These are phyloP conservation scores for Acipenser oxyrinchus DNA, from an alignment of 2,797 vertebrate species.

Conservation along the genomic window DNA sequence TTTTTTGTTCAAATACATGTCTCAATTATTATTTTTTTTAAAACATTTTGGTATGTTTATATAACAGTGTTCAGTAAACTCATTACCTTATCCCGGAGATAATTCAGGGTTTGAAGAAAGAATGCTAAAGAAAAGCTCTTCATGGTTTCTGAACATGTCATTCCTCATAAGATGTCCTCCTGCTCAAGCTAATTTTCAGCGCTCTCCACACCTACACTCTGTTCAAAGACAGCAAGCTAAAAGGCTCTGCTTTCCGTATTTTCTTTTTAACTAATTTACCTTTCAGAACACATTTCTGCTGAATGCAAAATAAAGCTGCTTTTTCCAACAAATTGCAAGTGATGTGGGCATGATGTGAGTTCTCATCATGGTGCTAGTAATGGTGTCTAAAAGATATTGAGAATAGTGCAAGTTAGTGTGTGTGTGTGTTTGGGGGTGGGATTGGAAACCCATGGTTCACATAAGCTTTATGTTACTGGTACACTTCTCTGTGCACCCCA, in stretches of 20 bases:
- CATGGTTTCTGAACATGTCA: conserved; percentile 30
- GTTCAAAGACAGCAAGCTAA: conserved; percentile 11
- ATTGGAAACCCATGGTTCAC: too few relatives aligned
- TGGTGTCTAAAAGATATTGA: too few relatives aligned
- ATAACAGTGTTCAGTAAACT: conserved; percentile 32
- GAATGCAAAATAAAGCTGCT: too few relatives aligned
- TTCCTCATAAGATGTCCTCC: conserved; percentile 30
- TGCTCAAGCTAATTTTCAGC: conserved; percentile 29
- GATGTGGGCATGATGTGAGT: too few relatives aligned
- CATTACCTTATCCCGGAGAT: conserved; percentile 20
- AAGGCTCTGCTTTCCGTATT: conserved; percentile 1
- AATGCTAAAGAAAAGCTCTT: conserved; percentile 20
- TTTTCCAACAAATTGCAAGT: too few relatives aligned
- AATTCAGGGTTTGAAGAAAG: conserved; percentile 9
- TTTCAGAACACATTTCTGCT: too few relatives aligned
- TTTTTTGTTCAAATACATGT: conserved; percentile 2
- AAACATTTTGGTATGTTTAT: conserved; percentile 24
- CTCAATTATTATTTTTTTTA: conserved; percentile 1
- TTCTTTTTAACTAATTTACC: background rate
- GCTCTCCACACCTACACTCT: conserved; percentile 26
- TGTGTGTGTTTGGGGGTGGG: too few relatives aligned
- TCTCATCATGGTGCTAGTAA: too few relatives aligned
- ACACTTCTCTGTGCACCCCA: too few relatives aligned
- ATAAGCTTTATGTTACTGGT: too few relatives aligned
- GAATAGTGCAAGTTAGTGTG: too few relatives aligned